A percentile compares a stretch with the other conserved stretches of the same genome.
Conservation (phyloP, 2,113 vertebrate species). For the Drymodes brunneopygia region DNA sequence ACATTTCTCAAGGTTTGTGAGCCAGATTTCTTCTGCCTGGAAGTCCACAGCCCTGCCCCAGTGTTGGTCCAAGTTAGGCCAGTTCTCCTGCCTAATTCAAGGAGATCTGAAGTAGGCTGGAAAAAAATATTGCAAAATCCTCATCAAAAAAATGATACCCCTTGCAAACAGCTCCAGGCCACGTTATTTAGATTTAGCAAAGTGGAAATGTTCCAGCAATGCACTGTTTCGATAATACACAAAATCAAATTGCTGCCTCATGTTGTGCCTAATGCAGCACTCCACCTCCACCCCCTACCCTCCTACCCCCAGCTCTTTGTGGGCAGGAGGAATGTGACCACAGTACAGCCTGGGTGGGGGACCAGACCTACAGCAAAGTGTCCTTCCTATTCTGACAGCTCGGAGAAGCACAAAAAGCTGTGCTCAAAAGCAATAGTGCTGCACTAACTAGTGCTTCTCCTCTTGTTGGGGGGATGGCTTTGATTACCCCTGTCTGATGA, state of each 20-base stretch:
- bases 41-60: not conserved
- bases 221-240: not conserved
- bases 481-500: not conserved
- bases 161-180: not conserved
- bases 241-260: not conserved
- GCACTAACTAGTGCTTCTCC: not conserved
- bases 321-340: not conserved
- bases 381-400: not conserved
- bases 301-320: not conserved
- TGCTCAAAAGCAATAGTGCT: not conserved
- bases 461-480: not conserved
- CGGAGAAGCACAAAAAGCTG: not conserved
- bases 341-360: not conserved
- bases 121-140: not conserved
- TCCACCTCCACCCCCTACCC: not conserved
- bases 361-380: conserved; percentile 32
- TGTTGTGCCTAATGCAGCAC: not conserved
- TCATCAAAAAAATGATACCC: not conserved
- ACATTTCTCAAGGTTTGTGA: not conserved
- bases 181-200: not conserved
- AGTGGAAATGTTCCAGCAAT: not conserved
- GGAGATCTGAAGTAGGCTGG: not conserved
- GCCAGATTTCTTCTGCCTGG: not conserved
- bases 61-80: not conserved
- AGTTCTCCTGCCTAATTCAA: not conserved